These are phyloP conservation scores for Penaeus indicus DNA, from an alignment of 1,140 invertebrate genomes.

Conservation along the genomic window DNA sequence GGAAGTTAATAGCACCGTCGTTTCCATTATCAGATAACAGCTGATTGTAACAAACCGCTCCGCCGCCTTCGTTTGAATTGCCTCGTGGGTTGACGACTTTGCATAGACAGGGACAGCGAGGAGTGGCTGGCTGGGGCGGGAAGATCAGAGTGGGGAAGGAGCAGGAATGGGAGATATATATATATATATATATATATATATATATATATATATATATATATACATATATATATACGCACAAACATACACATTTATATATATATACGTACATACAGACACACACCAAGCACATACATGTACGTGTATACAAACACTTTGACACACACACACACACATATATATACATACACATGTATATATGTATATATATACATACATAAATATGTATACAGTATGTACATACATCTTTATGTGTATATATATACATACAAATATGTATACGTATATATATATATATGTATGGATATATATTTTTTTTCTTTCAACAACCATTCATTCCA, in stretches of 20 bases:
- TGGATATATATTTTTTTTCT: no score
- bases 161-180: not conserved
- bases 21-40: no score
- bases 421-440: no score
- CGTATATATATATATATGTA: no score
- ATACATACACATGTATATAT: not conserved
- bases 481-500: no score
- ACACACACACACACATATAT: slow-evolving; percentile 1
- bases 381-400: not conserved
- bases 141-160: not conserved
- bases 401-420: no score
- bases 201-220: slow-evolving; percentile 40
- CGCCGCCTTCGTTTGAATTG: no score
- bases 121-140: no score
- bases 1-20: not conserved
- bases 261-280: not conserved
- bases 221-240: slow-evolving; percentile 12
- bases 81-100: no score
- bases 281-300: not conserved
- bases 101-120: no score
- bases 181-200: slow-evolving; percentile 36
- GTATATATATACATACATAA: slow-evolving; percentile 1
- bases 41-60: no score
- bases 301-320: not conserved
- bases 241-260: slow-evolving; percentile 10